Percentiles rank a stretch among this genome's conserved stretches.
These are phyloP conservation scores for Nematolebias whitei DNA, from an alignment of 2,113 vertebrate genomes.

Conservation along the genomic window DNA sequence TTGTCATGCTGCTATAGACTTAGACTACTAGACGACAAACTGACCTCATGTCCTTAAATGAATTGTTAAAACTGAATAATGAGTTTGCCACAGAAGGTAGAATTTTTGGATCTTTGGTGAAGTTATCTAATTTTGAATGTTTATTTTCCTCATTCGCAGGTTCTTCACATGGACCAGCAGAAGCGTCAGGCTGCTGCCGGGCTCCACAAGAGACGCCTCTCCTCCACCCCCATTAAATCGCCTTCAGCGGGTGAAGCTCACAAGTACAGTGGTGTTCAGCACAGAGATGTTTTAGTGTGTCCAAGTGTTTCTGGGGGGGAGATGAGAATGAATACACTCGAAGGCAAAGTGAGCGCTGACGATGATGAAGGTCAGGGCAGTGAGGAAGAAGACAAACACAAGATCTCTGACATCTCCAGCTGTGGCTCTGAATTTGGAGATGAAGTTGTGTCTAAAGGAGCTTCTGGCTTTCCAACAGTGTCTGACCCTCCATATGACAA, in stretches of 20 bases:
- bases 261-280: conserved; percentile 7
- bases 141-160: conserved; percentile 22
- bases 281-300: neutral
- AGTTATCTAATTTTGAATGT: too few relatives aligned
- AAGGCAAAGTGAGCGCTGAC: conserved; percentile 6
- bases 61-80: too few relatives aligned
- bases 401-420: conserved; percentile 36
- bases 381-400: neutral
- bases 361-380: conserved; percentile 41
- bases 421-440: conserved; percentile 69
- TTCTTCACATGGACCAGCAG: conserved; percentile 83
- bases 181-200: conserved; percentile 56
- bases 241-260: conserved; percentile 15
- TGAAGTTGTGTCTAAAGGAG: conserved; percentile 58
- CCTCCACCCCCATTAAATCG: conserved; percentile 92
- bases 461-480: conserved; percentile 50
- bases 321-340: neutral
- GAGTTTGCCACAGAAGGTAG: too few relatives aligned
- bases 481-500: conserved; percentile 70
- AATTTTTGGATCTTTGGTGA: too few relatives aligned
- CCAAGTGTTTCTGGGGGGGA: neutral
- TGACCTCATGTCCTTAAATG: too few relatives aligned
- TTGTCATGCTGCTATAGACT: too few relatives aligned
- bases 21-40: too few relatives aligned
- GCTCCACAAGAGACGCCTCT: conserved; percentile 78